Evolutionary conservation across 2,113 vertebrate species (phyloP), one percentile per base, ranked within the genome.

Genomic region (Castor canadensis): DNA sequence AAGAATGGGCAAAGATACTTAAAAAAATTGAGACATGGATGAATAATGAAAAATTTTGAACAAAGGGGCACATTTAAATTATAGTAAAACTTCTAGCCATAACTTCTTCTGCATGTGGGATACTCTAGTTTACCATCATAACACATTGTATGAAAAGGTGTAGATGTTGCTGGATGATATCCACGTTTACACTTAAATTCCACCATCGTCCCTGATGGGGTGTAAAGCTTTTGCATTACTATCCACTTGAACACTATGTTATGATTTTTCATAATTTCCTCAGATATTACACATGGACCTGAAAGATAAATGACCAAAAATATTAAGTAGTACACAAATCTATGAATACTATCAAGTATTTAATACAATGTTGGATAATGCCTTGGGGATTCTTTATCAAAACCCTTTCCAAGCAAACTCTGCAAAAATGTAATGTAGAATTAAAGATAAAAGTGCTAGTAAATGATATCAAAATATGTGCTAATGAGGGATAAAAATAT

Each of bases 161-260:
- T 6, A 4, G 0, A 0, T 9, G 9, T 0, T 47, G 8, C 19
- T 5, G 1, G 0, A 2, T 0, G 0, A 52, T 72, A 92, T 12
- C 75, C 28, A 35, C 0, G 0, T 85, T 52, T 69, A 94, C 96
- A 96, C 0, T 0, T 0, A 84, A 95, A 95, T 60, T 96, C 85
- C 85, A 87, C 4, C 8, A 0, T 0, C 0, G 92, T 89, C 0
- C 56, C 32, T 26, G 83, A 30, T 72, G 0, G 1, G 1, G 20
- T 2, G 82, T 95, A 96, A 56, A 95, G 0, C 19, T 90, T 93
- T 24, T n/a, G 0, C 0, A 0, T 0, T 0, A 0, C 0, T 52
- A 0, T 32, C 88, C 90, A 92, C 2, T 0, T 60, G 0, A 96
- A 12, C 9, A 0, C 0, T 90, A 97, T 56, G 1, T 93, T 72